Evolutionary conservation across 2,113 vertebrate genomes (phyloP), one percentile per base, ranked within the genome.

Genomic region (Burhinus bistriatus): DNA sequence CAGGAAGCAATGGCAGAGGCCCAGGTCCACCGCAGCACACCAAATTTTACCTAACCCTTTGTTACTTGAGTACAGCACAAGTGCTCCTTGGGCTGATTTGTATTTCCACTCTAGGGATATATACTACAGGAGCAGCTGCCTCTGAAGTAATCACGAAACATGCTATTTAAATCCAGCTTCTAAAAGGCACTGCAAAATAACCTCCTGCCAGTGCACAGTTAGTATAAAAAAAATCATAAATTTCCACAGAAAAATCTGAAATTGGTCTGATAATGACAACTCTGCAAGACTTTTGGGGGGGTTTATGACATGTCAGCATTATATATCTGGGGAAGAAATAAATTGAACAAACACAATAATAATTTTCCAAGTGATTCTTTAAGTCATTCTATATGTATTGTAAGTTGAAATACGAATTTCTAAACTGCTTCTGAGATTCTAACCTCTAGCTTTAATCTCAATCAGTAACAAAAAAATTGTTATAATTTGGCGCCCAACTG

Each of bases 381-480:
- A 92, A 89, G 62, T 77, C 38, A 42, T 68, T 76, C 61, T 57
- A 5, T 15, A 66, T 0, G 3, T 21, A 34, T 10, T 80, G 7
- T 32, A 81, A 66, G 30, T 42, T 55, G 40, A 55, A 81, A 93
- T 66, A 94, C 3, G 9, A 44, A 92, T 45, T 86, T 82, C 58
- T 29, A 79, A 47, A 87, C 12, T 40, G 14, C 25, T 38, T 59
- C 49, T 52, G 62, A 59, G 51, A 79, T 20, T 84, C 57, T 92
- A 58, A 72, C 26, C 54, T 83, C 45, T 57, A 93, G 69, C 40
- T 95, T 93, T 66, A 93, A 94, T 75, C 6, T 4, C 66, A 95
- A 45, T 18, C 55, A 49, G 65, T 40, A 61, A 81, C 78, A 51
- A 93, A 45, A 12, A 79, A 83, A 57, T 23, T 38, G 26, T 32